Evolutionary conservation across 2,113 vertebrate species (phyloP).

Genomic region (Romanogobio albipinnatus): DNA sequence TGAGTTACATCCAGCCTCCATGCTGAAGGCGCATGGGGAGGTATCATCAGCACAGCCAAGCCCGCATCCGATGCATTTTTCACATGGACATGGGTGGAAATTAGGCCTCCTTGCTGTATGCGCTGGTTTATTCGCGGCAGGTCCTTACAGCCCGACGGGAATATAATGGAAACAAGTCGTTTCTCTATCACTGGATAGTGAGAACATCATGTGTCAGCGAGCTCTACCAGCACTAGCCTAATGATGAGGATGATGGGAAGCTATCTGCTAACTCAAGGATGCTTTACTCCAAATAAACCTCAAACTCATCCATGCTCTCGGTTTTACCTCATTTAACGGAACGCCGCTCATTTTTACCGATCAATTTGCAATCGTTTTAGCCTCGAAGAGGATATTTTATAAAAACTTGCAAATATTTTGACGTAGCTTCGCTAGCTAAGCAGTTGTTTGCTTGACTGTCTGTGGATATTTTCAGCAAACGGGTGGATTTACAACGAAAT

Average conservation of each 20-base stretch:
- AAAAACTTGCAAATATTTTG: conserved; percentile 9
- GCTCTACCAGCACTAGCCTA: conserved; percentile 25
- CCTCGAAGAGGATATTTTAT: not conserved
- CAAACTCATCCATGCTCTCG: not conserved
- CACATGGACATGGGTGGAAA: conserved; percentile 70
- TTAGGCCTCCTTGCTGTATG: conserved; percentile 60
- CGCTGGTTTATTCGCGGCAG: not conserved
- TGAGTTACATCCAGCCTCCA: conserved; percentile 9
- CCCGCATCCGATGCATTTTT: conserved; percentile 41
- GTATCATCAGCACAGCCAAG: conserved; percentile 22
- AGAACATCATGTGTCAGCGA: conserved; percentile 30
- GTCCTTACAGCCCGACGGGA: not conserved
- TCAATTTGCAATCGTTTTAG: not conserved
- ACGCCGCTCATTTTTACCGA: not conserved
- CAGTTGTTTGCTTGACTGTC: conserved; percentile 27
- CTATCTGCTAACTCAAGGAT: conserved; percentile 42
- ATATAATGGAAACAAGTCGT: not conserved
- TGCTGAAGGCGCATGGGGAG: not conserved
- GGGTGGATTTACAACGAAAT: conserved; percentile 8
- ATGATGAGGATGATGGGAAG: conserved; percentile 23
- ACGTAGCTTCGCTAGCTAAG: conserved; percentile 62
- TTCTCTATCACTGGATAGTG: not conserved
- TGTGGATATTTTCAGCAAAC: conserved; percentile 1
- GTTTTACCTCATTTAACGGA: not conserved
- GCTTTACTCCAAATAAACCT: conserved; percentile 15